phyloP scores from a whole-genome alignment of 2,113 vertebrate genomes.

The Elaphurus davidianus region DNA sequence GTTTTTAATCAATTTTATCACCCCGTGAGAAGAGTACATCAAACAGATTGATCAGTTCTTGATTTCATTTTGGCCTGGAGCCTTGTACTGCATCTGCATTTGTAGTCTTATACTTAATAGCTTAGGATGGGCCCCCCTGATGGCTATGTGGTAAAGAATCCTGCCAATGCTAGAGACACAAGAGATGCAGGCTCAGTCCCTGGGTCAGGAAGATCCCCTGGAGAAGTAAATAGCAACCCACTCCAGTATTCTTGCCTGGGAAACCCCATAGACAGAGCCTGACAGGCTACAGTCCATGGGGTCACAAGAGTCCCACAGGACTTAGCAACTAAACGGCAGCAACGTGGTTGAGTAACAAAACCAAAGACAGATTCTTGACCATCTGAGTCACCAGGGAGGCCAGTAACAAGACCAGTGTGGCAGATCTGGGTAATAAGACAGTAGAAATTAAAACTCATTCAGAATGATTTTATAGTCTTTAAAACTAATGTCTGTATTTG shows the following conservation, averaged over 20 bases:
- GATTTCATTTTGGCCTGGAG: background rate
- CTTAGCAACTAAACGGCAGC: background rate
- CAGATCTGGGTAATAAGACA: background rate
- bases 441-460: background rate
- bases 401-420: background rate
- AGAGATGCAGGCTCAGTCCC: background rate
- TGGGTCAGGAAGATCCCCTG: background rate
- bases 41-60: background rate
- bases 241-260: background rate
- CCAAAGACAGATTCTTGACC: background rate
- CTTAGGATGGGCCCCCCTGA: background rate
- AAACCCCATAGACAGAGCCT: background rate
- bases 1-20: constrained; percentile 8
- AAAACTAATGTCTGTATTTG: constrained; percentile 23
- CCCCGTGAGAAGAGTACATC: background rate
- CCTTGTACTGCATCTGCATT: background rate
- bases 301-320: background rate
- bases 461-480: background rate
- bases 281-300: background rate
- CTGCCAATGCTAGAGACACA: background rate
- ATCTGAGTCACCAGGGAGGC: background rate
- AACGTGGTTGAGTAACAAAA: background rate
- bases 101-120: background rate
- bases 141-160: background rate
- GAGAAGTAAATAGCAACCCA: background rate